Evolutionary conservation across 2,113 vertebrate species (phyloP), one percentile per base, ranked within the genome.

Genomic region (Thomomys bottae): DNA sequence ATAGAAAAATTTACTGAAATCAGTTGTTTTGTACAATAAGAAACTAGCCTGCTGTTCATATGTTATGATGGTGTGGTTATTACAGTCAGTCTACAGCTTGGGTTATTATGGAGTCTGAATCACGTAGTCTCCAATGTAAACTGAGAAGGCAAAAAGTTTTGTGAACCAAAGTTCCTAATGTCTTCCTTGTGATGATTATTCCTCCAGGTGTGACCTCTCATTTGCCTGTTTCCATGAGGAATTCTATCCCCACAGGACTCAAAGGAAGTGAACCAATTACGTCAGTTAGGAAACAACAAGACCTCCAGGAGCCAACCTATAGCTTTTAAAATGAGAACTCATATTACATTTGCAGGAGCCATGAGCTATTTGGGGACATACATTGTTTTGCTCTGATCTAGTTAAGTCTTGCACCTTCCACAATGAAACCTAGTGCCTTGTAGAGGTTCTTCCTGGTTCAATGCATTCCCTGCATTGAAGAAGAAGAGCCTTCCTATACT

Each of bases 121-220:
- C 26, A 15, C 45, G 14, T 40, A 36, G 63, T 80, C 63, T 20
- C 30, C 45, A 42, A 10, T 24, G 4, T 20, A 36, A 34, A 86
- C 15, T 9, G 17, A n/a, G 28, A 81, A 21, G 87, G 87, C 8
- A 40, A 71, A 87, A 77, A 40, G 18, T 12, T 45, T 49, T 83
- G 45, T 66, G 71, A 78, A 38, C 26, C 28, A 40, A 54, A 34
- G 15, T 83, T 72, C 24, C 66, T 82, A 67, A 36, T 30, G 38
- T 20, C 23, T 67, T 30, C 1, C 71, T 49, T 18, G 49, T 54
- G 72, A 66, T 87, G 83, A 87, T 38, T 23, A 30, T 45, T 17
- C 54, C 77, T 66, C 34, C 34, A 68, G 49, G 32, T 32, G 8
- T 68, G 23, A 92, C 92, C 87, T 89, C 64, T 90, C 64, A 59